Base-by-base conservation (phyloP, 2,888 invertebrate genomes). In the Phortica okadai region DNA sequence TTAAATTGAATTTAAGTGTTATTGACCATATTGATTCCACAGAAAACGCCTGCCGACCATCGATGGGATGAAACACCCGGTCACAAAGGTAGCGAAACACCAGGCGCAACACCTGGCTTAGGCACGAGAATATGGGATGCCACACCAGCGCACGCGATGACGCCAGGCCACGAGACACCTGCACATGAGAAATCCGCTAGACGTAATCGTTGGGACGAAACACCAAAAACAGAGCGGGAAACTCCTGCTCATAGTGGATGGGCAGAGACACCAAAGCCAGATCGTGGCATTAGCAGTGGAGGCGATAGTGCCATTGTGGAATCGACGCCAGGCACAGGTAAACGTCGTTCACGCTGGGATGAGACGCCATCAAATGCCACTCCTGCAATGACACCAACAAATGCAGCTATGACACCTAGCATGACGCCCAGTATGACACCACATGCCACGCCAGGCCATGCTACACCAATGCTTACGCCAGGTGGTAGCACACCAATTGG, bases 141-240 rank as follows among this genome's bases (percentile, higher is more conserved):
- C 4, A 99, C 99, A 0, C 99, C 99, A 0, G 98, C 97, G 0
- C 98, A 98, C 90, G 95, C 96, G 16, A 97, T 97, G 74, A 96
- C 95, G 44, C 98, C 98, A 1, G 96, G 97, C 0, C 96, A 96
- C 66, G 96, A 96, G 79, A 97, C 97, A 0, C 98, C 98, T 0
- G 96, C 96, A 0, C 94, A 94, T 75, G 94, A 93, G 86, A 94
- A 95, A 75, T 96, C 95, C 45, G 94, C 95, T 21, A 93, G 99
- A 11, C 94, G 99, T 69, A 99, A 99, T 92, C 95, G 99, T 78
- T 99, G 99, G 99, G 99, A 99, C 92, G 99, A 99, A 92, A 99
- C 99, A 0, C 99, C 99, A 1, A 98, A 98, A 93, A 98, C 98
- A 4, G 98, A 98, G 90, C 93, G 98, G 90, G 98, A 98, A 93